phyloP scores from a whole-genome alignment of 2,113 vertebrate species.

The Hemiscyllium ocellatum region DNA sequence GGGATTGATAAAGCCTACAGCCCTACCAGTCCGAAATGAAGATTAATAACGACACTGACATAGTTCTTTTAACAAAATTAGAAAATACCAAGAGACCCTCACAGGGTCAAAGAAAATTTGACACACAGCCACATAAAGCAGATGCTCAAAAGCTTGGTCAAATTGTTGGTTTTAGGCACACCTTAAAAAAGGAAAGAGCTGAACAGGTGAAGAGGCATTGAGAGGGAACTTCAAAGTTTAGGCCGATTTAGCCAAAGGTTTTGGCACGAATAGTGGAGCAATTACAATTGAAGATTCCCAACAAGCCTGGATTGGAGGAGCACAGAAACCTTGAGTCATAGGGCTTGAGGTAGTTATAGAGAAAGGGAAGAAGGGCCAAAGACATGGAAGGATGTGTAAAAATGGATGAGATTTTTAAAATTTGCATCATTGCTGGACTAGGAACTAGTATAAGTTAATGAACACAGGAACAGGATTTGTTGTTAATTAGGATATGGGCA shows the following conservation, averaged over 20 bases:
- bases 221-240: background rate
- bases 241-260: background rate
- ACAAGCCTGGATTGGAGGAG: background rate
- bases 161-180: background rate
- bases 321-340: background rate
- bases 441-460: background rate
- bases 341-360: background rate
- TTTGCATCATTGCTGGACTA: background rate
- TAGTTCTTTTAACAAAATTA: background rate
- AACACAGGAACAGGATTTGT: background rate
- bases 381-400: background rate
- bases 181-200: background rate
- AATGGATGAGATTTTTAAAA: background rate
- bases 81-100: background rate
- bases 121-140: background rate
- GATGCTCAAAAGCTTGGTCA: background rate
- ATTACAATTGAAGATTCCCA: background rate
- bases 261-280: background rate
- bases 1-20: too few relatives aligned
- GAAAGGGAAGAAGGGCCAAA: background rate
- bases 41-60: background rate
- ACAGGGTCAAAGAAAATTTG: background rate
- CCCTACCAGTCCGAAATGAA: background rate
- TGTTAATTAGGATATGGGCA: background rate
- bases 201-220: background rate